A percentile compares a stretch with the other conserved stretches of the same genome.
Conservation (phyloP, 1,140 invertebrate genomes). For the Augochlora pura region DNA sequence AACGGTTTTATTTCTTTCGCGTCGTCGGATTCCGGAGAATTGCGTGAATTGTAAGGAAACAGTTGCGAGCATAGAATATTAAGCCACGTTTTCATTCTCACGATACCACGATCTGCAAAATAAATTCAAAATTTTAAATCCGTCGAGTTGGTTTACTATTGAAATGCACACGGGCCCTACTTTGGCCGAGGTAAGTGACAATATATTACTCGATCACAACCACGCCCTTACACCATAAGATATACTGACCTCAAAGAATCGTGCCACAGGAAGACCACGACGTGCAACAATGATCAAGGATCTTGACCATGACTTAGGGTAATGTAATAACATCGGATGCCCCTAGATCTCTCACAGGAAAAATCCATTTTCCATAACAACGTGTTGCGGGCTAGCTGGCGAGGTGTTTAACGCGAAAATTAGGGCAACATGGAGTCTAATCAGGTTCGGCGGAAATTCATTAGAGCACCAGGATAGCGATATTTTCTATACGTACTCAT, state of each 20-base stretch:
- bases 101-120: conserved; percentile 6
- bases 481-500: not conserved
- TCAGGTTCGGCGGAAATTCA: conserved; percentile 4
- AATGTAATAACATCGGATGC: conserved; percentile 12
- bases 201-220: too few species aligned
- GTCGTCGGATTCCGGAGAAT: not conserved
- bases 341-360: not conserved
- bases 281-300: conserved; percentile 16
- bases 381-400: conserved; percentile 11
- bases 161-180: not conserved
- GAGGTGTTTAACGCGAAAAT: conserved; percentile 20
- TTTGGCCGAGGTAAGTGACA: not conserved
- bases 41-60: not conserved
- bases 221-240: too few species aligned
- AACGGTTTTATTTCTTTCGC: not conserved
- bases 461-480: too few species aligned
- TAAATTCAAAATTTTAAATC: conserved; percentile 31
- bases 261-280: not conserved
- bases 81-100: conserved; percentile 14
- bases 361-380: conserved; percentile 22
- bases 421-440: not conserved
- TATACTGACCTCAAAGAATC: too few species aligned
- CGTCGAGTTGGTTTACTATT: not conserved
- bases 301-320: not conserved
- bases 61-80: not conserved